Evolutionary conservation across 2,888 invertebrate species (phyloP).

Genomic region (Dorcus parallelipipedus): DNA sequence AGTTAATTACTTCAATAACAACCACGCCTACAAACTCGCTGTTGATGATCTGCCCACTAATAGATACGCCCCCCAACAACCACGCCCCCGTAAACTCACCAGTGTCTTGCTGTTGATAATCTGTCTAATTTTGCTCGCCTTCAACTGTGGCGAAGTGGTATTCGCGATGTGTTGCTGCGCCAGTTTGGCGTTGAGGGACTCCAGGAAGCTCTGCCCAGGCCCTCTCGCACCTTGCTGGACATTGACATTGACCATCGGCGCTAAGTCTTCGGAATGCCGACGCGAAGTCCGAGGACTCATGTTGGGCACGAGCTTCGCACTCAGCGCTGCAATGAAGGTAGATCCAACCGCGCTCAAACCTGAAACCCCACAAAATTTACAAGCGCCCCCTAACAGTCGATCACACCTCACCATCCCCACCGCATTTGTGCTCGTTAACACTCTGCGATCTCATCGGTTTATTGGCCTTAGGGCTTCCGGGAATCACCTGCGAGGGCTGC

Average conservation of each 20-base stretch:
- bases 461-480: slow-evolving; percentile 53
- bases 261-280: slow-evolving; percentile 50
- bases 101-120: slow-evolving; percentile 71
- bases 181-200: slow-evolving; percentile 78
- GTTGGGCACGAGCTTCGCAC: slow-evolving; percentile 65
- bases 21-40: too few species aligned
- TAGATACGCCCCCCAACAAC: neutral
- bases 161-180: slow-evolving; percentile 56
- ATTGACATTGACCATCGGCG: slow-evolving; percentile 22
- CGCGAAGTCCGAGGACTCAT: slow-evolving; percentile 57
- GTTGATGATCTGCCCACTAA: too few species aligned
- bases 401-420: slow-evolving; percentile 47
- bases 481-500: slow-evolving; percentile 52
- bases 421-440: slow-evolving; percentile 54
- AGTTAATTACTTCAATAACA: too few species aligned
- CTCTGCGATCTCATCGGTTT: slow-evolving; percentile 58
- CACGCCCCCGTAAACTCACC: slow-evolving; percentile 45
- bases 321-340: slow-evolving; percentile 67
- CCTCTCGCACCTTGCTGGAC: slow-evolving; percentile 49
- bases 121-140: slow-evolving; percentile 67
- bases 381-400: neutral
- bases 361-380: slow-evolving; percentile 20
- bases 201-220: slow-evolving; percentile 64
- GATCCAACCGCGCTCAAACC: slow-evolving; percentile 59
- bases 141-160: slow-evolving; percentile 52